Conservation (phyloP, 30 jellyfish, hydroid and myxozoan genomes). For the Pelagia noctiluca region DNA sequence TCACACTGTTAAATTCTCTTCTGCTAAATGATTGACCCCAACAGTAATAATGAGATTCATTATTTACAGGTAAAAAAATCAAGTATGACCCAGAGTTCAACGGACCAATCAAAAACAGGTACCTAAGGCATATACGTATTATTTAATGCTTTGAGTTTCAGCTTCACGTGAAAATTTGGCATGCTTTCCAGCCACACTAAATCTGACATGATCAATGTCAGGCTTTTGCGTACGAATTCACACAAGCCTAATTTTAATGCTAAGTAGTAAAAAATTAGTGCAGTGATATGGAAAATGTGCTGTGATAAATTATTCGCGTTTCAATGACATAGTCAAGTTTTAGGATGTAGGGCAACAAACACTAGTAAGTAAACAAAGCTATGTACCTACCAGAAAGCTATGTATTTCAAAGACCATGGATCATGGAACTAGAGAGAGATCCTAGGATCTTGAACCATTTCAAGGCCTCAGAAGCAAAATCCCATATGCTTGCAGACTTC, state of each 20-base stretch:
- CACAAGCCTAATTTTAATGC: too few species aligned
- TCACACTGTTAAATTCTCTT: too few species aligned
- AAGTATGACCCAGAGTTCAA: conserved; percentile 71
- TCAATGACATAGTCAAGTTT: too few species aligned
- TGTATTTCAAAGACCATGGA: too few species aligned
- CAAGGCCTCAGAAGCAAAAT: too few species aligned
- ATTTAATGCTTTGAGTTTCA: background rate
- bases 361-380: too few species aligned
- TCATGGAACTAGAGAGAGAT: too few species aligned
- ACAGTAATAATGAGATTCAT: background rate
- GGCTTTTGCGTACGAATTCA: background rate
- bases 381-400: too few species aligned
- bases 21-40: background rate
- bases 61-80: conserved; percentile 54
- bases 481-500: too few species aligned
- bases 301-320: background rate
- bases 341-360: too few species aligned
- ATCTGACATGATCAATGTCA: too few species aligned
- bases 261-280: background rate
- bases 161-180: background rate
- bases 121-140: background rate
- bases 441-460: too few species aligned
- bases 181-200: background rate
- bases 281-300: background rate
- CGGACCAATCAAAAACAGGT: conserved; percentile 91